Evolutionary conservation across 2,113 vertebrate species (phyloP), one percentile per base, ranked within the genome.

Genomic region (Dasyornis broadbenti): DNA sequence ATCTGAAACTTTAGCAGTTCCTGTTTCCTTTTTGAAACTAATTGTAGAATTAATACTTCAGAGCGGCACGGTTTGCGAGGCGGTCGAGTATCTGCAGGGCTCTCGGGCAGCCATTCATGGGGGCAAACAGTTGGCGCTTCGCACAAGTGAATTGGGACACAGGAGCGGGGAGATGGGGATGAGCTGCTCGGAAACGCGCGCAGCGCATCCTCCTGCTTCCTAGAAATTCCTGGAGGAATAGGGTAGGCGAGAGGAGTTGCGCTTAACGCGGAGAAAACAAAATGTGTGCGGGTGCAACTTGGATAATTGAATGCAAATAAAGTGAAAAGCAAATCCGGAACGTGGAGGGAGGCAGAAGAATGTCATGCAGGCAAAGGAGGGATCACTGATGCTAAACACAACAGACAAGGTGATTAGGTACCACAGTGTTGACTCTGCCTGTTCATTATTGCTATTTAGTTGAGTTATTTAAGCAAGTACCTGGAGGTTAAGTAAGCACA

Each of bases 371-470:
- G n/a, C 75, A 59, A 91, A 93, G 94, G 77, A 92, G 89, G 94
- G 96, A 96, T 94, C 94, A 94, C 92, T 97, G 97, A 97, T 86
- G 93, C 93, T 97, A 97, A 97, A 89, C 96, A 95, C 93, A 95
- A 96, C 85, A 95, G 97, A 97, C 97, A 97, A 94, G 96, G 95
- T 94, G 94, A 96, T 97, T 97, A 96, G 93, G 96, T 94, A 91
- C 84, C 93, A 31, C 90, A 65, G 93, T 92, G 95, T 97, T 97
- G 96, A 94, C 95, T 97, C 96, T 97, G 94, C 73, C 81, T 75
- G 63, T 95, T 97, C 96, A 96, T 97, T 97, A 97, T 97, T 96
- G 95, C 96, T 96, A 89, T 97, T 97, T 97, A 97, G 96, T 89
- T 93, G 95, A 91, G 96, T 96, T 96, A 94, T 92, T 96, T 96